Base-by-base conservation (phyloP, 2,797 vertebrate species). In the Trachops cirrhosus region DNA sequence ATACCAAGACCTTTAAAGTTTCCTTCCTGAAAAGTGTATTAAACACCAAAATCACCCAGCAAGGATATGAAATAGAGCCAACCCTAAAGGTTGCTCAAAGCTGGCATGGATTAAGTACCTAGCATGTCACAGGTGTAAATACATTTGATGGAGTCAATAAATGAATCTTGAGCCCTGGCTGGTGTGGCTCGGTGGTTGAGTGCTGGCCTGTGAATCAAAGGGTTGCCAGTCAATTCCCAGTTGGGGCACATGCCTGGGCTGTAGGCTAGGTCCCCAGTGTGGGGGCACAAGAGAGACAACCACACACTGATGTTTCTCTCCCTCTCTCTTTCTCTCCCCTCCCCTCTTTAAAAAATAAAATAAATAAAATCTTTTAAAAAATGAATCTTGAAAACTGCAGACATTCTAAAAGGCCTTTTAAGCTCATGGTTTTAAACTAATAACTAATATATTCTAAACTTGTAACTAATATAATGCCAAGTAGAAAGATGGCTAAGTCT, bases 351-450 rank as follows among this genome's bases (percentile, higher is more conserved):
- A 59, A 59, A 59, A 59, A 59, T 12, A 26, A 59, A 59, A 59
- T 59, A 59, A 29, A 59, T 59, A 26, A 24, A 26, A 59, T 59
- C 4, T 59, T 59, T 59, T 26, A 59, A 59, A 59, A 92, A 44
- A 62, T 75, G 39, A 90, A 44, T 86, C 24, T 57, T 92, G 74
- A 93, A 91, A 95, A 64, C 39, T 79, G 85, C 0, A 82, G 84
- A 82, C 44, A 39, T 74, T 67, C 22, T 54, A 84, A 88, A 88
- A 78, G 26, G 46, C 54, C 8, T 18, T 68, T 77, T 82, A 80
- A 52, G 50, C 62, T 79, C 89, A 95, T 79, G 37, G 46, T 64
- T 94, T 95, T 73, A 73, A 89, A 79, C 34, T 89, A 15, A 70
- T 89, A 21, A 86, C 26, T 93, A 26, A 59, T 59, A 59, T 59